These are phyloP conservation scores for Xiphorhynchus elegans DNA, from an alignment of 2,113 vertebrate species.

Conservation along the genomic window DNA sequence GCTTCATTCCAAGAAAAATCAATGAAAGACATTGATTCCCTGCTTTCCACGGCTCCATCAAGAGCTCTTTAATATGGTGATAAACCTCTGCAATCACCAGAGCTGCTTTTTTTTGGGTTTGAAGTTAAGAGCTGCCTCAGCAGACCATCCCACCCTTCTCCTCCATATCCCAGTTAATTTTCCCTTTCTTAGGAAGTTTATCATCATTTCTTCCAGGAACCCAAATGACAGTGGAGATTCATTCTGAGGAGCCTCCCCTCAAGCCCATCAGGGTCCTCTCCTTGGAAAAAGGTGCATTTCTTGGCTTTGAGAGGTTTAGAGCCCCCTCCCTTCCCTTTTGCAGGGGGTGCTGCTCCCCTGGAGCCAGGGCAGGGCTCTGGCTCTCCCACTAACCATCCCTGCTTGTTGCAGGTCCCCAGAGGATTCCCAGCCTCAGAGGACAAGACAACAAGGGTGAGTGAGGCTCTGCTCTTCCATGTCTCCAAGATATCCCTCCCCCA, in stretches of 20 bases:
- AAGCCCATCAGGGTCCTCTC: slow-evolving; percentile 75
- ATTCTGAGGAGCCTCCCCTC: slow-evolving; percentile 55
- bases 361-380: fast-evolving
- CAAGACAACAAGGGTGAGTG: slow-evolving; percentile 56
- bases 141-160: not conserved
- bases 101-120: not conserved
- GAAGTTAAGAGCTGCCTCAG: not conserved
- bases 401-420: slow-evolving; percentile 18
- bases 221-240: slow-evolving; percentile 76
- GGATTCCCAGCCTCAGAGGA: not conserved
- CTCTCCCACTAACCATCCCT: not conserved
- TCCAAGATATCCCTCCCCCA: fast-evolving
- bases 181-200: not conserved
- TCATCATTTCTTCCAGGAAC: slow-evolving; percentile 53
- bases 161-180: fast-evolving
- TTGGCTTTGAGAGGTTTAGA: not conserved
- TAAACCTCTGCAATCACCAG: not conserved
- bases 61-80: not conserved
- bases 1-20: slow-evolving; percentile 29
- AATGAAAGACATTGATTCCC: not conserved
- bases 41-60: not conserved
- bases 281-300: slow-evolving; percentile 72
- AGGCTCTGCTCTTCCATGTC: not conserved
- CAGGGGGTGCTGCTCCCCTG: too few species aligned
- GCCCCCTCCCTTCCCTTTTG: not conserved